Percentiles rank a stretch among this genome's conserved stretches.
These are phyloP conservation scores for Calephelis nemesis DNA, from an alignment of 1,140 invertebrate species.

Conservation along the genomic window DNA sequence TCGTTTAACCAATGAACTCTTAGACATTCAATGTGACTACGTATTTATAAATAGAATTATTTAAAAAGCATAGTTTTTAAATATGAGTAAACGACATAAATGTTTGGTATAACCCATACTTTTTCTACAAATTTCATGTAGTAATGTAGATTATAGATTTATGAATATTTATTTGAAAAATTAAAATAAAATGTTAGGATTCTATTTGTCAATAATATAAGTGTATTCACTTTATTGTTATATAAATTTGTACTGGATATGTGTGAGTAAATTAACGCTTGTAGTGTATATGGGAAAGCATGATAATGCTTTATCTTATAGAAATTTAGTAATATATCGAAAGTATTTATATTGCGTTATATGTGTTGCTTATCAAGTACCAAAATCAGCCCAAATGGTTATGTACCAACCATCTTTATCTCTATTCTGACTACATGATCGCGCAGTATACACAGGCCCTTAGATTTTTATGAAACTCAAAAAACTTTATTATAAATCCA, in stretches of 20 bases:
- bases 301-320: constrained; percentile 62
- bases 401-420: constrained; percentile 17
- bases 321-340: constrained; percentile 47
- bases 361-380: constrained; percentile 60
- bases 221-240: constrained; percentile 21
- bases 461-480: background rate
- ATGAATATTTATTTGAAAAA: background rate
- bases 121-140: background rate
- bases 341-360: constrained; percentile 51
- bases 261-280: constrained; percentile 72
- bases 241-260: constrained; percentile 44
- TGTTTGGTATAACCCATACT: background rate
- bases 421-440: constrained; percentile 29
- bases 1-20: constrained; percentile 48
- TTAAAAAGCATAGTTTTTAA: background rate
- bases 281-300: constrained; percentile 68
- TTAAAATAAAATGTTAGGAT: background rate
- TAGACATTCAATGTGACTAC: constrained; percentile 6
- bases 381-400: constrained; percentile 35
- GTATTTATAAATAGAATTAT: background rate
- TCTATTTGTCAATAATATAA: constrained; percentile 1
- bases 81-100: background rate
- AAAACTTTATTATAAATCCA: background rate
- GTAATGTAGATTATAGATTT: background rate
- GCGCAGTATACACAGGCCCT: constrained; percentile 18